Percentiles rank a stretch among this genome's conserved stretches.
phyloP scores from a whole-genome alignment of 92 coral and sea anemone genomes.

The Palythoa grandiflora region DNA sequence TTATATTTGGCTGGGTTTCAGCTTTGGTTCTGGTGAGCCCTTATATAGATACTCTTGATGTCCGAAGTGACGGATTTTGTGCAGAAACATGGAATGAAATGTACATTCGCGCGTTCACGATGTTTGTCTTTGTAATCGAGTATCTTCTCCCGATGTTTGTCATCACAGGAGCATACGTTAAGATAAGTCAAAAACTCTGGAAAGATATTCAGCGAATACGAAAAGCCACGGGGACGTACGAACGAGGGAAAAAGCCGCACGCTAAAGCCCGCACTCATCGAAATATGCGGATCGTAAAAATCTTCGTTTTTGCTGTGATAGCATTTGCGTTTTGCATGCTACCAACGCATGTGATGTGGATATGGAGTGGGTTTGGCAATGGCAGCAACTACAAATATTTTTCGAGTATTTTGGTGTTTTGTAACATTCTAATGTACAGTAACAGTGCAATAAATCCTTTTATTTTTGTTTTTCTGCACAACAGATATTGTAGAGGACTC shows the following conservation, averaged over 20 bases:
- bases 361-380: constrained; percentile 83
- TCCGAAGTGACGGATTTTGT: constrained; percentile 29
- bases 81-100: constrained; percentile 55
- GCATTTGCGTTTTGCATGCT: constrained; percentile 83
- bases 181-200: constrained; percentile 81
- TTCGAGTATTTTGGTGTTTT: constrained; percentile 64
- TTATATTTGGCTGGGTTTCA: constrained; percentile 66
- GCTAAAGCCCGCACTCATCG: constrained; percentile 77
- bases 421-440: constrained; percentile 74
- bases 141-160: constrained; percentile 79
- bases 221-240: constrained; percentile 72
- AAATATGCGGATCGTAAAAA: constrained; percentile 86
- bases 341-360: constrained; percentile 87
- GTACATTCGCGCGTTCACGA: constrained; percentile 76
- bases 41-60: constrained; percentile 67
- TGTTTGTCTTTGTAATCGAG: constrained; percentile 69
- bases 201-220: constrained; percentile 80
- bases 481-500: constrained; percentile 77
- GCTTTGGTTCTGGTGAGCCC: constrained; percentile 77
- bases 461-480: constrained; percentile 83
- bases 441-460: constrained; percentile 88
- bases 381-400: constrained; percentile 63
- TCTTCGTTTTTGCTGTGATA: constrained; percentile 75
- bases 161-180: constrained; percentile 74
- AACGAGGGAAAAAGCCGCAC: constrained; percentile 66